These are phyloP conservation scores for Pedetes capensis DNA, from an alignment of 2,113 vertebrate genomes.

Conservation along the genomic window DNA sequence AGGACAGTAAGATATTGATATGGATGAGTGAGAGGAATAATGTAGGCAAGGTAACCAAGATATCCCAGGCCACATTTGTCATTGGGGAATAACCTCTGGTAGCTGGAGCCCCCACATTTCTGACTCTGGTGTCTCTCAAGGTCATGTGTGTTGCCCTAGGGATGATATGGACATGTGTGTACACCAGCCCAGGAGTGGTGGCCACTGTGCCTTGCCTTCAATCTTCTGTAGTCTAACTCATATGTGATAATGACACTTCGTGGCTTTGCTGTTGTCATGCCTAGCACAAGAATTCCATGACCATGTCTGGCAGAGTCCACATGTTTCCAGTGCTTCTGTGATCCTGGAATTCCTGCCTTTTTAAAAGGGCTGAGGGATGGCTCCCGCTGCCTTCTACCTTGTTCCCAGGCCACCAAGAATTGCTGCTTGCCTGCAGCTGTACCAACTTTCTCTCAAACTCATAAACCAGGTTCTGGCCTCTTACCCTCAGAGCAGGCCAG, in stretches of 20 bases:
- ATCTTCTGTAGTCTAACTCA: neutral
- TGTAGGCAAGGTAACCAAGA: neutral
- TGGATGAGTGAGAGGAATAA: neutral
- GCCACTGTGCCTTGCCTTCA: fast-evolving
- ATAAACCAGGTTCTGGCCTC: neutral
- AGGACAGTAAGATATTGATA: neutral
- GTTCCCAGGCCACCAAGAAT: neutral
- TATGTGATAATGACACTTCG: neutral
- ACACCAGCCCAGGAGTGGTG: neutral
- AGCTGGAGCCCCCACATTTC: neutral
- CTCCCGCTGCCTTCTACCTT: neutral
- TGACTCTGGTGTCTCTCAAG: neutral
- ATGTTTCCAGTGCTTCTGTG: neutral
- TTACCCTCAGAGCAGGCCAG: neutral
- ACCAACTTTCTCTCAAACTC: neutral
- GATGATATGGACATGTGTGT: neutral
- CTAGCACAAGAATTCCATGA: neutral
- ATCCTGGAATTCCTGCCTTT: neutral
- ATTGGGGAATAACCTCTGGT: neutral
- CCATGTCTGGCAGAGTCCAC: neutral
- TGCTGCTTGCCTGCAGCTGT: neutral
- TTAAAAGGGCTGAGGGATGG: neutral
- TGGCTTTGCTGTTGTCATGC: neutral
- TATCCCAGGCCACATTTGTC: neutral
- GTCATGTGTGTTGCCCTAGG: neutral